Percentiles rank a stretch among this genome's conserved stretches.
These are phyloP conservation scores for Chaunax sp. DNA, from an alignment of 2,797 vertebrate species.

Conservation along the genomic window DNA sequence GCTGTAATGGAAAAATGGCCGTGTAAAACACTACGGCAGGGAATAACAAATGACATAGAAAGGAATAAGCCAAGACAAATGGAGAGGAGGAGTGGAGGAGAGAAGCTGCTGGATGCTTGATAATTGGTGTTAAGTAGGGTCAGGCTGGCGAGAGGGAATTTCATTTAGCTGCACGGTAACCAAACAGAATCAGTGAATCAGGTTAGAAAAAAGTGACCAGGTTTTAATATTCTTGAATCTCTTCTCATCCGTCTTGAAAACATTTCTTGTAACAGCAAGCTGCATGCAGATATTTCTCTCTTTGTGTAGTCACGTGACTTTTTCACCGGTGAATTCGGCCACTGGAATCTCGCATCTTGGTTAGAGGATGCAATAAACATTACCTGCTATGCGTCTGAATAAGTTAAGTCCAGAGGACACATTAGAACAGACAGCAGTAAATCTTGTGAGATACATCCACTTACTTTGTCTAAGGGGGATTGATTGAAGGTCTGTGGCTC, in stretches of 20 bases:
- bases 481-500: conserved; percentile 1
- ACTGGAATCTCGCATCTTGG: background rate
- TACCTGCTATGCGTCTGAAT: background rate
- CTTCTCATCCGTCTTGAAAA: background rate
- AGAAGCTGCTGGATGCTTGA: conserved; percentile 38
- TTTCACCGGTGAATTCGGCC: too few relatives aligned
- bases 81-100: conserved; percentile 2
- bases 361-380: background rate
- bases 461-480: background rate
- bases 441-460: too few relatives aligned
- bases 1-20: background rate
- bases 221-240: background rate
- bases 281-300: background rate
- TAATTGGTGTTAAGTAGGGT: conserved; percentile 58
- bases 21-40: too few relatives aligned
- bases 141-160: conserved; percentile 43
- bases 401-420: background rate
- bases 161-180: conserved; percentile 30
- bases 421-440: too few relatives aligned
- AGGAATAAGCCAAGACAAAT: background rate
- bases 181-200: conserved; percentile 40
- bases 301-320: background rate
- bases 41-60: too few relatives aligned
- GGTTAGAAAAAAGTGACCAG: conserved; percentile 14
- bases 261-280: background rate